These are phyloP conservation scores for Helicoverpa assulta DNA, from an alignment of 2,888 invertebrate genomes.

Conservation along the genomic window DNA sequence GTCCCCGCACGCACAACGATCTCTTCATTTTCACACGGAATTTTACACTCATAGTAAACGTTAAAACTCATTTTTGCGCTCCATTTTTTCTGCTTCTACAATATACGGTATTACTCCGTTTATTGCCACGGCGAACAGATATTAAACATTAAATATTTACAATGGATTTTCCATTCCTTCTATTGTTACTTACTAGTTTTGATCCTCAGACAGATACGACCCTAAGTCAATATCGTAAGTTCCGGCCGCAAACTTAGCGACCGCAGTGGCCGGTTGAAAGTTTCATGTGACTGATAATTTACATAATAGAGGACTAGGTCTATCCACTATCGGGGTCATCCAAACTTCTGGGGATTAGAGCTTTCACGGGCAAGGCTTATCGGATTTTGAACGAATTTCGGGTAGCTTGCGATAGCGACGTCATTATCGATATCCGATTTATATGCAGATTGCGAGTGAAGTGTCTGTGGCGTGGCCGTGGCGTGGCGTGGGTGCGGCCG, in stretches of 20 bases:
- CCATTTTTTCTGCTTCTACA: slow-evolving; percentile 54
- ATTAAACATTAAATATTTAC: slow-evolving; percentile 69
- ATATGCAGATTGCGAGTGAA: slow-evolving; percentile 89
- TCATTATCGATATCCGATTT: slow-evolving; percentile 90
- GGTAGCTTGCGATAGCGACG: slow-evolving; percentile 87
- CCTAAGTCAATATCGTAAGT: slow-evolving; percentile 85
- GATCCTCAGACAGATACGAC: slow-evolving; percentile 79
- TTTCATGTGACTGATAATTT: slow-evolving; percentile 89
- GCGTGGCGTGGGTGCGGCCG: slow-evolving; percentile 70
- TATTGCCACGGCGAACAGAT: slow-evolving; percentile 41
- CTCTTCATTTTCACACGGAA: slow-evolving; percentile 79
- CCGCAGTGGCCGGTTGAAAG: slow-evolving; percentile 84
- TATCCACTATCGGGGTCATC: slow-evolving; percentile 88
- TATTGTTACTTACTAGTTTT: slow-evolving; percentile 72
- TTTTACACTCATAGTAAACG: slow-evolving; percentile 71
- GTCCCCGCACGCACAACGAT: slow-evolving; percentile 75
- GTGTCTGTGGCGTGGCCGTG: slow-evolving; percentile 72
- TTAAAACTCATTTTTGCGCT: slow-evolving; percentile 64
- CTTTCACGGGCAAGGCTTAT: slow-evolving; percentile 87
- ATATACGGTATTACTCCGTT: slow-evolving; percentile 46
- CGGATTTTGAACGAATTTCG: slow-evolving; percentile 89
- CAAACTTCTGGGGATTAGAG: slow-evolving; percentile 88
- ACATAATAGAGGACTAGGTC: slow-evolving; percentile 89
- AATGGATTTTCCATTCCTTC: slow-evolving; percentile 64
- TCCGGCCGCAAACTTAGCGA: slow-evolving; percentile 83